These are phyloP conservation scores for Caiman crocodilus DNA, from an alignment of 2,797 vertebrate species.

Conservation along the genomic window DNA sequence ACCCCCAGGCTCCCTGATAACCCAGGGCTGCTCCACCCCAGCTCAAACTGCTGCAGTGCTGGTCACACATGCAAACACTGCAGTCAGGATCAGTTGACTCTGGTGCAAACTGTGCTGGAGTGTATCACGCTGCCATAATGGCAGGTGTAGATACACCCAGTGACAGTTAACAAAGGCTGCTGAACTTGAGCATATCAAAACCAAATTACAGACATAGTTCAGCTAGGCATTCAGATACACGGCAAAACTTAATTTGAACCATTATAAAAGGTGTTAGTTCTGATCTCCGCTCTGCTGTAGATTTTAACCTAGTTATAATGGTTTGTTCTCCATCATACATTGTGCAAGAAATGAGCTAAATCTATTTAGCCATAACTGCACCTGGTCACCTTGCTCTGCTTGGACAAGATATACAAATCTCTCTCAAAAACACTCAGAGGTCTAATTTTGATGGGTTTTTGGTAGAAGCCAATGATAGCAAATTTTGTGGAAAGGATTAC, in stretches of 20 bases:
- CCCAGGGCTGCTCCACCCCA: too few species aligned
- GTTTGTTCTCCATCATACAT: neutral
- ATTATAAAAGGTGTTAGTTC: neutral
- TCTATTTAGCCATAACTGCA: neutral
- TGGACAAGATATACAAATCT: neutral
- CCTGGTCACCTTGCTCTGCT: neutral
- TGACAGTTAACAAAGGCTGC: neutral
- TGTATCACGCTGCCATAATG: too few species aligned
- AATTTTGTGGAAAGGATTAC: neutral
- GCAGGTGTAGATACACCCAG: too few species aligned
- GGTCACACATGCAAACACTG: too few species aligned
- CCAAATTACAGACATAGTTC: neutral
- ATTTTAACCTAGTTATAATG: neutral
- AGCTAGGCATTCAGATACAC: neutral
- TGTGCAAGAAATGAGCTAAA: neutral
- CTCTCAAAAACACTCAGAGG: too few species aligned
- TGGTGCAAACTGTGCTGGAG: too few species aligned
- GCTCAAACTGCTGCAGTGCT: too few species aligned
- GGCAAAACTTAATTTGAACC: neutral
- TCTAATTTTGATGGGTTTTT: too few species aligned
- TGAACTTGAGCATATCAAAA: neutral
- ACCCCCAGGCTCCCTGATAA: too few species aligned
- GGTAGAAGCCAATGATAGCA: too few species aligned
- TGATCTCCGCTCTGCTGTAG: neutral
- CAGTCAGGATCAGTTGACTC: too few species aligned